phyloP scores from a whole-genome alignment of 2,797 vertebrate species.

The Alca torda region DNA sequence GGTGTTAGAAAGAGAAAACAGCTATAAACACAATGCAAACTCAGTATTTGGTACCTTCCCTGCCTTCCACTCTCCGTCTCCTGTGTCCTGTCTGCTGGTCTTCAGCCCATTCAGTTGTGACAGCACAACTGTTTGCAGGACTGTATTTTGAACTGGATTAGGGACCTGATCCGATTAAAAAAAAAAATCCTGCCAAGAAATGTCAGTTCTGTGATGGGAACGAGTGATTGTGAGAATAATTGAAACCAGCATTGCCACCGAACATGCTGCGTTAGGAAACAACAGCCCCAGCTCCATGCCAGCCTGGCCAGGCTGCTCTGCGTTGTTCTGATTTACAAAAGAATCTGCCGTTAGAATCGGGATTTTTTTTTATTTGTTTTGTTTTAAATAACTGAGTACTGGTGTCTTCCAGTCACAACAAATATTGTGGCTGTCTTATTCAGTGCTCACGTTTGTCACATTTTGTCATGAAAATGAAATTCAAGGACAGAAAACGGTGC shows the following conservation, averaged over 20 bases:
- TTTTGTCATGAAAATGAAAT: neutral
- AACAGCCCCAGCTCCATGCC: neutral
- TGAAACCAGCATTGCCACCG: neutral
- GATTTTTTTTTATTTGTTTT: neutral
- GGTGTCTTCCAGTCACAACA: neutral
- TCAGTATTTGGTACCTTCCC: neutral
- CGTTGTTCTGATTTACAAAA: neutral
- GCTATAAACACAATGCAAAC: neutral
- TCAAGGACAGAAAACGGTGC: neutral
- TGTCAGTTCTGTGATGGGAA: constrained; percentile 5
- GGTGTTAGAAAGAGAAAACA: neutral
- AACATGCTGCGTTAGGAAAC: neutral
- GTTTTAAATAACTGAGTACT: neutral
- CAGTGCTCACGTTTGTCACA: neutral
- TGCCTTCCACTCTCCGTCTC: neutral
- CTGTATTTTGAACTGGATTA: neutral
- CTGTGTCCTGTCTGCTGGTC: neutral
- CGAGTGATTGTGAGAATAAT: neutral
- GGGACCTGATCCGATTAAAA: neutral
- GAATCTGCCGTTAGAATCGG: neutral
- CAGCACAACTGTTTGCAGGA: neutral
- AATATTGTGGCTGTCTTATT: neutral
- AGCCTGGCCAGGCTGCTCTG: neutral
- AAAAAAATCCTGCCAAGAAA: neutral
- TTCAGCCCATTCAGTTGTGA: neutral